A percentile compares a stretch with the other conserved stretches of the same genome.
Evolutionary conservation across 2,888 invertebrate species (phyloP).

Genomic region (Drepanosiphum platanoidis): DNA sequence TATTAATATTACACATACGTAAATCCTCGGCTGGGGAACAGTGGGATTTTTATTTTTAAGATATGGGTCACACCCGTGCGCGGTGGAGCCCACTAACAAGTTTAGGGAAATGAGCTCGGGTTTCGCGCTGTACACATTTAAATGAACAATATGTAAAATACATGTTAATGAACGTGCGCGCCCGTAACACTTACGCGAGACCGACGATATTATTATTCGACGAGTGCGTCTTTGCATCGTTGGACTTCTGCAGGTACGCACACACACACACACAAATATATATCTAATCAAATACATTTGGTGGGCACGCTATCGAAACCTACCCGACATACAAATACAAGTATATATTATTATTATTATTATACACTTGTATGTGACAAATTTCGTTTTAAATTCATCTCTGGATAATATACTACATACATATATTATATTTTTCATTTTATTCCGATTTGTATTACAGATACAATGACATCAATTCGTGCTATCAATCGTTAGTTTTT

Average conservation of each 20-base stretch:
- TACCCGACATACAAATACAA: no score
- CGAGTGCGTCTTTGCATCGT: background rate
- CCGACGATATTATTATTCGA: background rate
- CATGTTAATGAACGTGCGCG: conserved; percentile 4
- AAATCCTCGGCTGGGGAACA: background rate
- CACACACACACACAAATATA: background rate
- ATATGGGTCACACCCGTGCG: background rate
- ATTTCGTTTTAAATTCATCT: background rate
- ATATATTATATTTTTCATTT: background rate
- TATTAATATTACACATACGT: background rate
- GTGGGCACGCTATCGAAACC: background rate
- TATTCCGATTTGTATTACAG: background rate
- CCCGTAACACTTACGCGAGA: background rate
- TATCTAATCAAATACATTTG: background rate
- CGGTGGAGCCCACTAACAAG: background rate
- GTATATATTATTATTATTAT: no score
- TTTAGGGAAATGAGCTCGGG: conserved; percentile 9
- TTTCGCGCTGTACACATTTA: background rate
- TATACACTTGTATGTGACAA: background rate
- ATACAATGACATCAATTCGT: background rate
- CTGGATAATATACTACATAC: no score
- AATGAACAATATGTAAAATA: conserved; percentile 1
- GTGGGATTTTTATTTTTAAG: background rate
- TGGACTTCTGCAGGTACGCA: background rate
- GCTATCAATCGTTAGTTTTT: background rate